A percentile compares a stretch with the other conserved stretches of the same genome.
Conservation (phyloP, 2,888 invertebrate genomes). For the Anoncus sp. region DNA sequence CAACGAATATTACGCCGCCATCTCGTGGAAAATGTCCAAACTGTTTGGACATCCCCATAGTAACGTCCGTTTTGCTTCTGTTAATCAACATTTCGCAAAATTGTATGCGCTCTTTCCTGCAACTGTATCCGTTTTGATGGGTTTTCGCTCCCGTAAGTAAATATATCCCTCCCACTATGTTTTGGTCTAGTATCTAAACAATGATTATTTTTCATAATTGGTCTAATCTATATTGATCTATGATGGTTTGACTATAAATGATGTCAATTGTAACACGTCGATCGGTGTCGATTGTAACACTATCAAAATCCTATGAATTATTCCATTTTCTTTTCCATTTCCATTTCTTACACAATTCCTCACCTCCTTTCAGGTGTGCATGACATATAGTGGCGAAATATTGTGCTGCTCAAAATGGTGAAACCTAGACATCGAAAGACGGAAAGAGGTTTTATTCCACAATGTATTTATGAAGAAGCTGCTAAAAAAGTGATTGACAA, state of each 20-base stretch:
- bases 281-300: slow-evolving; percentile 36
- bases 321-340: too few species aligned
- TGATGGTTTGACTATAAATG: slow-evolving; percentile 19
- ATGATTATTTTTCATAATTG: slow-evolving; percentile 23
- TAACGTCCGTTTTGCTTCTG: slow-evolving; percentile 26
- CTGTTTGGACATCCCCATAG: slow-evolving; percentile 5
- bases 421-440: too few species aligned
- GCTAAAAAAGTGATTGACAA: too few species aligned
- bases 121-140: slow-evolving; percentile 22
- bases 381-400: too few species aligned
- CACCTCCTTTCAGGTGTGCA: too few species aligned
- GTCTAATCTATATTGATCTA: slow-evolving; percentile 12
- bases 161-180: slow-evolving; percentile 14
- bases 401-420: too few species aligned
- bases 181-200: neutral
- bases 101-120: slow-evolving; percentile 12
- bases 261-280: slow-evolving; percentile 33
- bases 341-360: too few species aligned
- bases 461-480: too few species aligned
- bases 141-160: slow-evolving; percentile 22
- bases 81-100: slow-evolving; percentile 16
- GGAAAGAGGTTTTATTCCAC: too few species aligned
- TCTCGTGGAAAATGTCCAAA: too few species aligned
- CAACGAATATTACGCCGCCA: too few species aligned
- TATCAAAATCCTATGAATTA: slow-evolving; percentile 13